Base-by-base conservation (phyloP, 2,797 vertebrate genomes). In the Dicrostonyx torquatus region DNA sequence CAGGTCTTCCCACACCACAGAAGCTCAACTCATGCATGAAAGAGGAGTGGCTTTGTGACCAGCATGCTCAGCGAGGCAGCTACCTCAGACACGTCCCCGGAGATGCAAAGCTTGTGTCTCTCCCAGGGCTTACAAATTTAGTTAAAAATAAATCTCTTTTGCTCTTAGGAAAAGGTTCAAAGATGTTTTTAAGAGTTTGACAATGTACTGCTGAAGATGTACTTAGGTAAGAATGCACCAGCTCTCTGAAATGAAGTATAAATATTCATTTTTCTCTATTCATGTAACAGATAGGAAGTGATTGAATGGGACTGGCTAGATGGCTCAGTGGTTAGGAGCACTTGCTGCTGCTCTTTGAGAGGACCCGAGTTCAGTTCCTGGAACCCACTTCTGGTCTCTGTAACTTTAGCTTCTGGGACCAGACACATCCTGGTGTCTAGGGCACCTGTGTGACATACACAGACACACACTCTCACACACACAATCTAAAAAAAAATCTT, bases 61-160 rank as follows among this genome's bases (percentile, higher is more conserved):
- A 13, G 0, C 6, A 55, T 18, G 18, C 48, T 83, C 9, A 34
- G 24, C 1, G 62, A 87, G 72, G 87, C 1, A 0, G 5, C 34
- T 90, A 82, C 88, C 55, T 60, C 3, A 26, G 72, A 55, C 11
- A 5, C 1, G 8, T n/a, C 26, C 53, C 72, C 0, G 0, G 48
- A 89, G 89, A 82, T 14, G 24, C 58, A 60, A 64, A 93, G 29
- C 4, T 0, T 31, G 9, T 90, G 37, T 72, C 31, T 88, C 15
- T 77, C 17, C 14, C 34, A 64, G 72, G 85, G 79, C 85, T 95
- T 10, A n/a, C 22, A 92, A 53, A 64, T 89, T 80, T 34, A 93
- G 94, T 92, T 83, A 55, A 95, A 96, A 94, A 95, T 70, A 94
- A 75, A 70, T 48, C 66, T 76, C 64, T 73, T 80, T 86, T 31